Percentiles rank a stretch among this genome's conserved stretches.
Conservation (phyloP, 2,888 invertebrate genomes). For the Anthoptus insignis region DNA sequence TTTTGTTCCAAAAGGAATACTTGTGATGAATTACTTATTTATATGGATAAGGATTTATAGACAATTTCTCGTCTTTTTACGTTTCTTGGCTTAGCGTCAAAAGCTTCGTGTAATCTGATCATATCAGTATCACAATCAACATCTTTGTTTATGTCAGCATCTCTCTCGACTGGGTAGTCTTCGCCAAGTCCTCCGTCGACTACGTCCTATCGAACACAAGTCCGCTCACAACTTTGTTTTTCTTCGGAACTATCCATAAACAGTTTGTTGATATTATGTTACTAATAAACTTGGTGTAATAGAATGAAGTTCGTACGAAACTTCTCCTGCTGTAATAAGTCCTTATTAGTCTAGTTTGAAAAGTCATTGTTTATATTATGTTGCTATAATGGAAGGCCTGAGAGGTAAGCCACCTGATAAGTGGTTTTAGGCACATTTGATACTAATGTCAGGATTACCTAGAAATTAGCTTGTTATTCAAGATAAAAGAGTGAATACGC, state of each 20-base stretch:
- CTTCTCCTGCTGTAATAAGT: neutral
- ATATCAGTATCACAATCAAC: neutral
- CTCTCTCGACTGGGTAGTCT: neutral
- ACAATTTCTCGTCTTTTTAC: too few species aligned
- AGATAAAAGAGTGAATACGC: too few species aligned
- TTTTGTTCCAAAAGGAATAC: too few species aligned
- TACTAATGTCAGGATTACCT: too few species aligned
- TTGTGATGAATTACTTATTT: too few species aligned
- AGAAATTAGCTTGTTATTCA: too few species aligned
- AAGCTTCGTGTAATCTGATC: constrained; percentile 1
- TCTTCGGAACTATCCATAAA: constrained; percentile 4
- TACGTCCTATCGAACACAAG: neutral
- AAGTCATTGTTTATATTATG: neutral
- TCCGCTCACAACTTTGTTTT: constrained; percentile 3
- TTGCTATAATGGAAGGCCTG: too few species aligned
- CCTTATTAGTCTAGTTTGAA: neutral
- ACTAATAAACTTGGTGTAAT: constrained; percentile 6
- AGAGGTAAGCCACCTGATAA: too few species aligned
- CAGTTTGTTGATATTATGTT: constrained; percentile 4
- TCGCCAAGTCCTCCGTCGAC: neutral
- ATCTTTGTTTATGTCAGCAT: neutral
- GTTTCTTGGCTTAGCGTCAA: neutral
- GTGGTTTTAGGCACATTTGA: too few species aligned
- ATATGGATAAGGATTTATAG: too few species aligned
- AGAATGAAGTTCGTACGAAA: constrained; percentile 4